phyloP scores from a whole-genome alignment of 1,140 invertebrate species.

The Drosophila sucinea region DNA sequence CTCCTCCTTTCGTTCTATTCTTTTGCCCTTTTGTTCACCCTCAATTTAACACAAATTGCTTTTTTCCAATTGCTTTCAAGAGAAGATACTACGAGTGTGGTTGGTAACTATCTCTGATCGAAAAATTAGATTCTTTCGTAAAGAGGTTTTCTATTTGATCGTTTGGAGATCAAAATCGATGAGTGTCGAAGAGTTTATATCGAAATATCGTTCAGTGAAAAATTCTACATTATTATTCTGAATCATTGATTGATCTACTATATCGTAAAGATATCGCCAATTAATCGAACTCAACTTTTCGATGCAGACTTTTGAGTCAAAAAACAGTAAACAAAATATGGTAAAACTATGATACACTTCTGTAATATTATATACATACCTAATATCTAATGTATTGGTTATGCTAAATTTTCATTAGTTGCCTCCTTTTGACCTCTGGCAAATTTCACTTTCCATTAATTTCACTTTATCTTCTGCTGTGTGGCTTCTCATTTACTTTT shows the following conservation, averaged over 20 bases:
- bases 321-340: not conserved
- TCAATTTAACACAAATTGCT: slow-evolving; percentile 55
- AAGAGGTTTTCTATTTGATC: too few relatives aligned
- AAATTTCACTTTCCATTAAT: slow-evolving; percentile 13
- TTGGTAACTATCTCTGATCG: not conserved
- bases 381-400: not conserved
- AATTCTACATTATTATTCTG: too few relatives aligned
- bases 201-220: too few relatives aligned
- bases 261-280: too few relatives aligned
- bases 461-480: slow-evolving; percentile 3
- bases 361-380: not conserved
- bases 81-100: not conserved
- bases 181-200: too few relatives aligned
- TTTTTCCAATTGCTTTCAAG: not conserved
- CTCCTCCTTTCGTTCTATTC: not conserved
- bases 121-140: not conserved
- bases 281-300: too few relatives aligned
- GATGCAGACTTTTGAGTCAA: not conserved
- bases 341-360: not conserved
- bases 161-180: too few relatives aligned
- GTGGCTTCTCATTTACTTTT: slow-evolving; percentile 15
- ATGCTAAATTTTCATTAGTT: slow-evolving; percentile 8
- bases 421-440: not conserved
- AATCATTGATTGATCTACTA: too few relatives aligned
- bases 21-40: slow-evolving; percentile 17